Percentiles rank a stretch among this genome's conserved stretches.
Conservation (phyloP, 2,113 vertebrate species). For the Spilogale gracilis region DNA sequence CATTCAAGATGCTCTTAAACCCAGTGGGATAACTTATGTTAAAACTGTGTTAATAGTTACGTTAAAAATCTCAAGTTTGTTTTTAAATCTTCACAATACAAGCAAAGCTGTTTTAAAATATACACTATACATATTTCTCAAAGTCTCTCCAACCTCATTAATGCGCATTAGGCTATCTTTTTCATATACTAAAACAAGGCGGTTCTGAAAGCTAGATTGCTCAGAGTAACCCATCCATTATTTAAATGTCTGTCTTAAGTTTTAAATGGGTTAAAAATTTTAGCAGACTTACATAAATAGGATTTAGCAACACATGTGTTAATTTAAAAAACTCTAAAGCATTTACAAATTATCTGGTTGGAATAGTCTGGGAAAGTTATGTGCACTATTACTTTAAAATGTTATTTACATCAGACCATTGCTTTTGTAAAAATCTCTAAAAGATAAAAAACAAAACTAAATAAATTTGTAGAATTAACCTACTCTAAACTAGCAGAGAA, state of each 20-base stretch:
- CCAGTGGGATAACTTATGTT: slow-evolving; percentile 90
- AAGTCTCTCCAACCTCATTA: slow-evolving; percentile 88
- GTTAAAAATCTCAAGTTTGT: slow-evolving; percentile 93
- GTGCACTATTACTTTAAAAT: slow-evolving; percentile 88
- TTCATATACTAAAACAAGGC: slow-evolving; percentile 81
- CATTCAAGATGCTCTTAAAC: slow-evolving; percentile 92
- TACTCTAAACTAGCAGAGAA: slow-evolving; percentile 69
- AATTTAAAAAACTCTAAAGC: slow-evolving; percentile 86
- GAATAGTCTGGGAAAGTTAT: slow-evolving; percentile 86
- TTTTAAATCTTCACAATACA: slow-evolving; percentile 93
- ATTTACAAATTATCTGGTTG: slow-evolving; percentile 89
- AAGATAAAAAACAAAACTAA: slow-evolving; percentile 82
- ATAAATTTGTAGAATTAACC: slow-evolving; percentile 62
- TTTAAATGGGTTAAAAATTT: slow-evolving; percentile 82
- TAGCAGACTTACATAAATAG: slow-evolving; percentile 82
- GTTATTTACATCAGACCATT: slow-evolving; percentile 88
- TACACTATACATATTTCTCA: slow-evolving; percentile 97
- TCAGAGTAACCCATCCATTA: slow-evolving; percentile 71
- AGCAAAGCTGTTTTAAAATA: slow-evolving; percentile 94
- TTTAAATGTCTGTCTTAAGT: slow-evolving; percentile 64
- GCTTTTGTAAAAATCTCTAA: slow-evolving; percentile 83
- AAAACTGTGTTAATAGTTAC: slow-evolving; percentile 91
- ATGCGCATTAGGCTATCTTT: slow-evolving; percentile 85
- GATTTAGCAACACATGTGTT: slow-evolving; percentile 86
- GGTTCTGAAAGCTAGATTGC: slow-evolving; percentile 69